Evolutionary conservation across 2,888 invertebrate genomes (phyloP).

Genomic region (Harpalus rubripes): DNA sequence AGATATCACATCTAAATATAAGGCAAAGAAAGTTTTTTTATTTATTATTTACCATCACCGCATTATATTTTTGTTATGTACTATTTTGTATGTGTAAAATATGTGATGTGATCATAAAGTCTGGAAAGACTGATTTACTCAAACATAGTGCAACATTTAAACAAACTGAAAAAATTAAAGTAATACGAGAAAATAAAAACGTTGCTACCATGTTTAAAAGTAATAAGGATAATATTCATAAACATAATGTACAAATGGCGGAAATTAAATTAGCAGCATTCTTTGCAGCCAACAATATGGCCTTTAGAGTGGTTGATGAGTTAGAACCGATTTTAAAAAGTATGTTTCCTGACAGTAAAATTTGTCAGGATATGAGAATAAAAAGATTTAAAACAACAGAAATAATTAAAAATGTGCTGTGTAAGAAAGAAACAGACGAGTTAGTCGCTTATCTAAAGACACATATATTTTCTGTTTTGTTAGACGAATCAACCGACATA

Average conservation of each 20-base stretch:
- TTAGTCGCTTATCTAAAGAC: slow-evolving; percentile 23
- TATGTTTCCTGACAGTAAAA: slow-evolving; percentile 36
- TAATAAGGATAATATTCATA: slow-evolving; percentile 19
- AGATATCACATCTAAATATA: background rate
- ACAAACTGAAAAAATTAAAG: no score
- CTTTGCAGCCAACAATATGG: slow-evolving; percentile 70
- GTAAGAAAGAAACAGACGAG: slow-evolving; percentile 48
- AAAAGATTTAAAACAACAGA: slow-evolving; percentile 66
- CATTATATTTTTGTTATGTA: no score
- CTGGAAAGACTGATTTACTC: no score
- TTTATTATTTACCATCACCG: no score
- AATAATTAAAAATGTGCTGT: slow-evolving; percentile 68
- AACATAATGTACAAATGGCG: slow-evolving; percentile 15
- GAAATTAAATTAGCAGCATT: slow-evolving; percentile 49
- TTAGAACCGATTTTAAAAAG: slow-evolving; percentile 63
- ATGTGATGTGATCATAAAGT: no score
- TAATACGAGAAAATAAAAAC: no score
- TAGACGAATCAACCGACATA: slow-evolving; percentile 62
- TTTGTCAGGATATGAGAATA: slow-evolving; percentile 60
- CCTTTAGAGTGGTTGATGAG: slow-evolving; percentile 66
- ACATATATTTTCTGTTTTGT: slow-evolving; percentile 51
- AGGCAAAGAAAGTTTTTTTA: background rate
- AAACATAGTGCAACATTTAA: no score
- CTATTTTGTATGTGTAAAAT: no score
- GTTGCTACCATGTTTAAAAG: no score